Conservation (phyloP, 2,797 vertebrate genomes). For the Tamandua tetradactyla region DNA sequence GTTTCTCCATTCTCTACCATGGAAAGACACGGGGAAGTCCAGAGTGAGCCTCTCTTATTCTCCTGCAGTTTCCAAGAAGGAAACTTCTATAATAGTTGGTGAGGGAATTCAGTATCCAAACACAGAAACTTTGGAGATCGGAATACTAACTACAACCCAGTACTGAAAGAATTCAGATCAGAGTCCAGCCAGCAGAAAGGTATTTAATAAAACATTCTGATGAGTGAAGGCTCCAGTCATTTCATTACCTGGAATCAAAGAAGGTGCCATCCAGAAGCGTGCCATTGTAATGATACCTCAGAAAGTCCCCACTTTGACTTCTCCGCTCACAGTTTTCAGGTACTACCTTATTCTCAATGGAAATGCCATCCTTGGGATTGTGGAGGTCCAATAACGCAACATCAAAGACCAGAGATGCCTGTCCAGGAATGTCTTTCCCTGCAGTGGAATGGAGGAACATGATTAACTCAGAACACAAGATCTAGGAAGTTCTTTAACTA, state of each 20-base stretch:
- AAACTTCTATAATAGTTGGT: background rate
- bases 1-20: background rate
- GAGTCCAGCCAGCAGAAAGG: accelerated
- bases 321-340: slow-evolving; percentile 91
- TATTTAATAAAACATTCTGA: background rate
- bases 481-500: background rate
- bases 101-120: slow-evolving; percentile 13
- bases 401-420: slow-evolving; percentile 97
- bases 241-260: slow-evolving; percentile 95
- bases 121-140: background rate
- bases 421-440: slow-evolving; percentile 98
- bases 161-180: background rate
- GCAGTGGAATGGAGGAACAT: background rate
- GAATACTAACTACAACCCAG: background rate
- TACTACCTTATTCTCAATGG: slow-evolving; percentile 88
- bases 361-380: slow-evolving; percentile 94
- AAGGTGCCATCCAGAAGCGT: slow-evolving; percentile 94
- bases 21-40: background rate
- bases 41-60: background rate
- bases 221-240: background rate
- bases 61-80: background rate
- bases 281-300: slow-evolving; percentile 98
- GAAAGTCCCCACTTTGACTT: slow-evolving; percentile 92
- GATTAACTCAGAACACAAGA: background rate
- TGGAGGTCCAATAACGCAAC: slow-evolving; percentile 95